Conservation (phyloP, 2,113 vertebrate species). For the Notarius quadriscutis region DNA sequence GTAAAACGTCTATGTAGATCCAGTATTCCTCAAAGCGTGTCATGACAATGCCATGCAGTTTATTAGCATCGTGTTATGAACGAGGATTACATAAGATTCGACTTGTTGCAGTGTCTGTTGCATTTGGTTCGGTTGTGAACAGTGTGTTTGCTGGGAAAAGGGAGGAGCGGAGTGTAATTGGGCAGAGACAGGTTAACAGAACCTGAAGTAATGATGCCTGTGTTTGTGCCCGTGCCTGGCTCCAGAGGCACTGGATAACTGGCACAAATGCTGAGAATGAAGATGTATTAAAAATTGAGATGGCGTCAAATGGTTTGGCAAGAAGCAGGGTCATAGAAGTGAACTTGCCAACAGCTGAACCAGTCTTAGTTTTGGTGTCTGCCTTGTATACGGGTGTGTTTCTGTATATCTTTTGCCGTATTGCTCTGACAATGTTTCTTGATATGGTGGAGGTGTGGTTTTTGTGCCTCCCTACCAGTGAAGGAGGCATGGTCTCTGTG, state of each 20-base stretch:
- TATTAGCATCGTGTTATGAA: neutral
- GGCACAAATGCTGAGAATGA: conserved; percentile 66
- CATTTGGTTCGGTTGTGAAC: neutral
- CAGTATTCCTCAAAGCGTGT: neutral
- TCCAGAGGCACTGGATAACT: conserved; percentile 54
- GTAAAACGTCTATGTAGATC: neutral
- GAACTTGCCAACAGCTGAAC: conserved; percentile 66
- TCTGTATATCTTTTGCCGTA: conserved; percentile 55
- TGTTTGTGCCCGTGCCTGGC: neutral
- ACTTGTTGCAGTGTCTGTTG: neutral
- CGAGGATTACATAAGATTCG: neutral
- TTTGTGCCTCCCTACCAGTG: neutral
- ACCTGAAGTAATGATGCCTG: neutral
- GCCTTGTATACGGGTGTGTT: neutral
- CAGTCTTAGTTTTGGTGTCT: conserved; percentile 61
- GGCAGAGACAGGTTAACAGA: neutral
- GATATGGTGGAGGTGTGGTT: neutral
- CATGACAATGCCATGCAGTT: neutral
- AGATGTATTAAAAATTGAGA: conserved; percentile 71
- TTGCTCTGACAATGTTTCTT: conserved; percentile 54
- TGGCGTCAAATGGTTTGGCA: conserved; percentile 67
- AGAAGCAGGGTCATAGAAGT: conserved; percentile 53
- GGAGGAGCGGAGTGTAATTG: neutral
- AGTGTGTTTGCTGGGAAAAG: neutral
- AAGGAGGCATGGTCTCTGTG: too few species aligned